Conservation (phyloP, 2,888 invertebrate species). For the Rhagophthalmus giganteus region DNA sequence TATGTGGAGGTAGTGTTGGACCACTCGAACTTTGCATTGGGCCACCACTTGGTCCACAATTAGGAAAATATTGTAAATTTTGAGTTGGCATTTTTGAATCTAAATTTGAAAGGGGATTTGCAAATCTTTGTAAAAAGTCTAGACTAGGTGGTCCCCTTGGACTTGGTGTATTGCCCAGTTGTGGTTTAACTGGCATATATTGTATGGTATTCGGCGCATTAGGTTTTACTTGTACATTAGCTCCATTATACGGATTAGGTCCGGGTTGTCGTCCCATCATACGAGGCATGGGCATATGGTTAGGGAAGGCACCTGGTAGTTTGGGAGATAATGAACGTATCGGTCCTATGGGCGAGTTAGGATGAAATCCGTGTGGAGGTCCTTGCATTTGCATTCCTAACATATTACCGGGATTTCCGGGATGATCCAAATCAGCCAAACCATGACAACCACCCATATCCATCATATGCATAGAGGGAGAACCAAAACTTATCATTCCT, state of each 20-base stretch:
- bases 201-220: slow-evolving; percentile 98
- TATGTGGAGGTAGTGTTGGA: slow-evolving; percentile 53
- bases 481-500: slow-evolving; percentile 62
- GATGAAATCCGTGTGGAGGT: slow-evolving; percentile 53
- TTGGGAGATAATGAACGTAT: slow-evolving; percentile 67
- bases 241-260: slow-evolving; percentile 69
- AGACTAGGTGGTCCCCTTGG: slow-evolving; percentile 84
- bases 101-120: slow-evolving; percentile 76
- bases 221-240: slow-evolving; percentile 92
- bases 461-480: slow-evolving; percentile 58
- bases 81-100: slow-evolving; percentile 70
- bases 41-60: slow-evolving; percentile 59
- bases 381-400: slow-evolving; percentile 54
- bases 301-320: slow-evolving; percentile 62
- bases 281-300: slow-evolving; percentile 57
- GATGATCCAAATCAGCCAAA: slow-evolving; percentile 51
- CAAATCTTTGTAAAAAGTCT: slow-evolving; percentile 86
- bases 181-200: slow-evolving; percentile 94
- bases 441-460: slow-evolving; percentile 54
- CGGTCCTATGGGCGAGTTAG: slow-evolving; percentile 47
- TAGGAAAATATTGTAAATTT: slow-evolving; percentile 76
- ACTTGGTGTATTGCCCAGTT: slow-evolving; percentile 69
- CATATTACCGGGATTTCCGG: slow-evolving; percentile 46
- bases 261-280: slow-evolving; percentile 68
- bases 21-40: slow-evolving; percentile 55